Conservation (phyloP, 23 tunicate species). For the Trididemnum miniatum region DNA sequence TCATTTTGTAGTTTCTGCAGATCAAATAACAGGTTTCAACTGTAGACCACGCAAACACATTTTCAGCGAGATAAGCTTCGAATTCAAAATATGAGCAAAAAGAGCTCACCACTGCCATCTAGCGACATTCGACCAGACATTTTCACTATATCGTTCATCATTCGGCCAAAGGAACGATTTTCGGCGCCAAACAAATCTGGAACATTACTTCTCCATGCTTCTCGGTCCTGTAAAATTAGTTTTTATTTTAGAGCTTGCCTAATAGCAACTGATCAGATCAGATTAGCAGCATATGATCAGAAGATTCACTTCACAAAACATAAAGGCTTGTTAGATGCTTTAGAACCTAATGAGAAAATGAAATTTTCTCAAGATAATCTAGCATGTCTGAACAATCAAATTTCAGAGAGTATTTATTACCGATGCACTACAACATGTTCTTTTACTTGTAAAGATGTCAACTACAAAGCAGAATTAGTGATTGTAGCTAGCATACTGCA, state of each 20-base stretch:
- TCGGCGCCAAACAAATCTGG: conserved; percentile 49
- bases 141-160: conserved; percentile 48
- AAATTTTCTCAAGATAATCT: background rate
- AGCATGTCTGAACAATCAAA: background rate
- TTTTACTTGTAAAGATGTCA: background rate
- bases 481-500: background rate
- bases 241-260: too few relatives aligned
- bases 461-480: too few relatives aligned
- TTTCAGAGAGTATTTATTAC: background rate
- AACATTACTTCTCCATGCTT: conserved; percentile 40
- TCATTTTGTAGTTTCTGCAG: conserved; percentile 40
- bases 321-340: too few relatives aligned
- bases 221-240: too few relatives aligned
- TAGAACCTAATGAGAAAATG: background rate
- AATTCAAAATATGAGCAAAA: too few relatives aligned
- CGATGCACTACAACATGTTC: background rate
- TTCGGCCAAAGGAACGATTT: background rate
- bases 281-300: too few relatives aligned
- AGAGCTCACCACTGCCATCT: background rate
- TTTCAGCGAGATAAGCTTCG: too few relatives aligned
- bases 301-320: too few relatives aligned
- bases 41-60: too few relatives aligned
- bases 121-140: background rate
- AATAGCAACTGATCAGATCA: too few relatives aligned
- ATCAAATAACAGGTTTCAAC: conserved; percentile 4